A percentile compares a stretch with the other conserved stretches of the same genome.
phyloP scores from a whole-genome alignment of 2,888 invertebrate species.

The Acanthosoma haemorrhoidale region DNA sequence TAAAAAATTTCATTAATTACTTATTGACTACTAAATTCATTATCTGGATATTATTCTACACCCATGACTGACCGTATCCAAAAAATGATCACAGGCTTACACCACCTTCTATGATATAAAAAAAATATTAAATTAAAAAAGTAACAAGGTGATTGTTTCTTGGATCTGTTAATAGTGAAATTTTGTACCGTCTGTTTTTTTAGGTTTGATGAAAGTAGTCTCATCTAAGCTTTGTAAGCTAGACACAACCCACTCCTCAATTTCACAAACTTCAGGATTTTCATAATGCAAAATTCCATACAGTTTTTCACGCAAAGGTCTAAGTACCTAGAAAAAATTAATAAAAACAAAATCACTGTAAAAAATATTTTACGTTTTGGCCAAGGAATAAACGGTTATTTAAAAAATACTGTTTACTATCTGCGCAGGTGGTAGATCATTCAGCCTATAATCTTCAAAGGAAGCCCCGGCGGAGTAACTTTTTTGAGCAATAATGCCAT shows the following conservation, averaged over 20 bases:
- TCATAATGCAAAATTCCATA: slow-evolving; percentile 33
- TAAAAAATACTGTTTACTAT: slow-evolving; percentile 11
- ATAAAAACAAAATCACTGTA: too few species aligned
- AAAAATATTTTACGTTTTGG: too few species aligned
- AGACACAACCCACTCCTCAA: slow-evolving; percentile 23
- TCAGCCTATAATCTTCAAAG: slow-evolving; percentile 31
- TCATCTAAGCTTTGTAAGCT: slow-evolving; percentile 15
- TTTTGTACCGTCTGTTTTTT: neutral
- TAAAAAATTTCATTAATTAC: too few species aligned
- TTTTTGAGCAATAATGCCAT: slow-evolving; percentile 27
- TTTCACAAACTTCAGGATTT: slow-evolving; percentile 26
- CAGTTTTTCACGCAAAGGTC: slow-evolving; percentile 29
- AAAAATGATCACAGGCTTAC: too few species aligned
- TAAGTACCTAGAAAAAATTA: slow-evolving; percentile 26
- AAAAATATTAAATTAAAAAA: too few species aligned
- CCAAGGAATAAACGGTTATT: neutral
- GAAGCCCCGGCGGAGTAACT: slow-evolving; percentile 26
- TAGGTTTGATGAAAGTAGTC: neutral
- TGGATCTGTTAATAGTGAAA: too few species aligned
- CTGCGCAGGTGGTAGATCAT: slow-evolving; percentile 31
- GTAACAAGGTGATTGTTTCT: too few species aligned
- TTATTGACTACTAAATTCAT: too few species aligned
- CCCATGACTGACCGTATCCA: too few species aligned
- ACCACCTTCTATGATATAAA: too few species aligned
- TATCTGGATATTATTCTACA: too few species aligned